Base-by-base conservation (phyloP, 2,888 invertebrate species). In the Apotomis betuletana region DNA sequence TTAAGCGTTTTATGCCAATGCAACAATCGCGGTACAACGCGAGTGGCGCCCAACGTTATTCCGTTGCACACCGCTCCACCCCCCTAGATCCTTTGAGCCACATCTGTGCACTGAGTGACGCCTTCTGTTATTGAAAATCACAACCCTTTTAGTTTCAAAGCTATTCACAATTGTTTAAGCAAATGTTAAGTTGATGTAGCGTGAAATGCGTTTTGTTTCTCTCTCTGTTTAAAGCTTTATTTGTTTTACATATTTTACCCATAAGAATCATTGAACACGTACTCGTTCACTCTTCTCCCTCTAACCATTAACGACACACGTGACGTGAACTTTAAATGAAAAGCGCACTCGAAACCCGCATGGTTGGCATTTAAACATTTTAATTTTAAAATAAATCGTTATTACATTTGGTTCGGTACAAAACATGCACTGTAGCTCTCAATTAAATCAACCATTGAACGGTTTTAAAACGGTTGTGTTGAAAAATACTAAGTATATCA, bases 91-190 rank as follows among this genome's bases (percentile, higher is more conserved):
- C 84, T 84, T 86, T 87, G 81, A 83, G 80, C 77, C 82, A 84
- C 88, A 90, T 88, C 87, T 89, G 89, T 83, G 82, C 83, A 77
- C 78, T 77, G 76, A 79, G 81, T 77, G 76, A 78, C 80, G 82
- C 83, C 85, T 83, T 79, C 84, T 83, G 85, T 87, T 86, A 83
- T 77, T 81, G 77, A 80, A 82, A 83, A 80, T 80, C 77, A 75
- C 83, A 86, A 87, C 88, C 89, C 87, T 87, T 88, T 87, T 78
- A 79, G 80, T 78, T 80, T 76, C 77, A 78, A 77, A 77, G 80
- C 82, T 80, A 78, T 77, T 78, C 78, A 73, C 71, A 69, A 78
- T 77, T 77, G 77, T 81, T 80, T 78, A 79, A 79, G 79, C 77
- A 78, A 80, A 80, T 80, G 77, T 75, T 69, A 13, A 54, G 27